Evolutionary conservation across 2,888 invertebrate species (phyloP).

Genomic region (Rutpela maculata): DNA sequence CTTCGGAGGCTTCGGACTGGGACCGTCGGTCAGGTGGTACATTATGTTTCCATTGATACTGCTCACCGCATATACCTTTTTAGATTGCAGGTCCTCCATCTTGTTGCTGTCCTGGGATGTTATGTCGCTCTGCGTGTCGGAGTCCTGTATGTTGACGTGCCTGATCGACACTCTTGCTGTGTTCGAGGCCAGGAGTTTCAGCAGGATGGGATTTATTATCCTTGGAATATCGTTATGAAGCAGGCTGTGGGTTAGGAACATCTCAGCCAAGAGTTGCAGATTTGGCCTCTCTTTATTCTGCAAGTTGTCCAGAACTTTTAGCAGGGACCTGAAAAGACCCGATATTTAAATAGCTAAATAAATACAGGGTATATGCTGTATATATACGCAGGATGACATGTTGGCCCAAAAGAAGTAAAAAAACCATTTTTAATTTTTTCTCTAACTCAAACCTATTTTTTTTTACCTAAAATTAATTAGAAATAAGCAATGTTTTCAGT

Average conservation of each 20-base stretch:
- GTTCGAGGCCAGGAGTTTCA: conserved; percentile 85
- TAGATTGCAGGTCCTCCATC: conserved; percentile 69
- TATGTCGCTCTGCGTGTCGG: conserved; percentile 71
- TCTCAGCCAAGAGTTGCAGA: conserved; percentile 80
- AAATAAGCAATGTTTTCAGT: too few species aligned
- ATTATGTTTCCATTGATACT: conserved; percentile 88
- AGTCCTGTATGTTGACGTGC: conserved; percentile 80
- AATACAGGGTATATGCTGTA: too few species aligned
- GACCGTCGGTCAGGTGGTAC: conserved; percentile 76
- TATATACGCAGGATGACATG: too few species aligned
- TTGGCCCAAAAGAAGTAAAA: too few species aligned
- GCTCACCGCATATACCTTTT: conserved; percentile 88
- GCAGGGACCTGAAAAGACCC: conserved; percentile 77
- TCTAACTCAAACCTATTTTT: too few species aligned
- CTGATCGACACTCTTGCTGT: conserved; percentile 89
- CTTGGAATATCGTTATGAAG: conserved; percentile 86
- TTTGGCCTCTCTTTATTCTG: conserved; percentile 77
- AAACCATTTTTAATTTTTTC: too few species aligned
- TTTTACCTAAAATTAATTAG: too few species aligned
- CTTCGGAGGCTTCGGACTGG: conserved; percentile 70
- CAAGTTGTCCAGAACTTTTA: conserved; percentile 84
- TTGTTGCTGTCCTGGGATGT: conserved; percentile 64
- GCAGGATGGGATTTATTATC: conserved; percentile 85
- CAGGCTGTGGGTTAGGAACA: conserved; percentile 85
- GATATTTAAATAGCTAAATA: too few species aligned